Evolutionary conservation across 2,888 invertebrate genomes (phyloP).

Genomic region (Blomia tropicalis): DNA sequence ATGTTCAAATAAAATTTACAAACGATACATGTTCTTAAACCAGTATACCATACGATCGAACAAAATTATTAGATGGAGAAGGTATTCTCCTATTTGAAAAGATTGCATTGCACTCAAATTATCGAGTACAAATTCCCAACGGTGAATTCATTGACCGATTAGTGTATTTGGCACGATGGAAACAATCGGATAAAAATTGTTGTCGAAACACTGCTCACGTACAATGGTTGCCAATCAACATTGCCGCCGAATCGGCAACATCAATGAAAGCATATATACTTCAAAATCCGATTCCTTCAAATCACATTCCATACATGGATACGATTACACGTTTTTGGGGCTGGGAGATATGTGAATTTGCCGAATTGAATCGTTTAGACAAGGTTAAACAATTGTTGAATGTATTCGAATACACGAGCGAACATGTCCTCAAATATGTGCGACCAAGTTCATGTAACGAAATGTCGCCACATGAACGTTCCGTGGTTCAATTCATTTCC

Average conservation of each 20-base stretch:
- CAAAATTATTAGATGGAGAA: not conserved
- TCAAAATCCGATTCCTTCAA: not conserved
- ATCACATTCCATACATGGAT: not conserved
- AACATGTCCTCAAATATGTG: not conserved
- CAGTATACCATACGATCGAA: not conserved
- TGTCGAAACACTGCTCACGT: not conserved
- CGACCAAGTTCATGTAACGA: not conserved
- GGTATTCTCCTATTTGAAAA: not conserved
- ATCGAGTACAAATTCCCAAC: constrained; percentile 3
- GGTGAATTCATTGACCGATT: constrained; percentile 12
- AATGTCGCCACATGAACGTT: not conserved
- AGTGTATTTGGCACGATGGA: not conserved
- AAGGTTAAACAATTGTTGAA: not conserved
- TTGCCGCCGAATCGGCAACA: not conserved
- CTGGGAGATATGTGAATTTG: not conserved
- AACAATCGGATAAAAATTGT: not conserved
- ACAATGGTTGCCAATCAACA: constrained; percentile 5
- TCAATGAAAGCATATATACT: too few relatives aligned
- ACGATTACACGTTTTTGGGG: constrained; percentile 1
- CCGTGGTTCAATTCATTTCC: not conserved
- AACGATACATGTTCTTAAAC: not conserved
- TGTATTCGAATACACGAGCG: not conserved
- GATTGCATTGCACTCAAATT: not conserved
- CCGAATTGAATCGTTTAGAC: not conserved
- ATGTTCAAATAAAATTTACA: not conserved